Evolutionary conservation across 2,797 vertebrate species (phyloP).

Genomic region (Liasis olivaceus): DNA sequence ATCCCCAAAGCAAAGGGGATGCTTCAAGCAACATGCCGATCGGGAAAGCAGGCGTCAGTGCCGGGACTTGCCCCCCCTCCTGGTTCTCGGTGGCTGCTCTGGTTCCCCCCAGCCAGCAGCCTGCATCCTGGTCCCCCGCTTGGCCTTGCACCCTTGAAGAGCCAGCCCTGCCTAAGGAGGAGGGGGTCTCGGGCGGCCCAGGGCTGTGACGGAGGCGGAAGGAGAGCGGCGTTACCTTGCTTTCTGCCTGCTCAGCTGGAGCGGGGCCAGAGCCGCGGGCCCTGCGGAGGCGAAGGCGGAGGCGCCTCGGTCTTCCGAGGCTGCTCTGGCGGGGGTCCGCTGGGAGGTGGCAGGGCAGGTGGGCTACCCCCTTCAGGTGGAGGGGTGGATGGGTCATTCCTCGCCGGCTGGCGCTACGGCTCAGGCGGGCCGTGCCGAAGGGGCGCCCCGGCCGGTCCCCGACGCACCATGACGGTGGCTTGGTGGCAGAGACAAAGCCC

Average conservation of each 20-base stretch:
- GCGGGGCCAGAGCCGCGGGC: background rate
- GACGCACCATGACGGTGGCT: background rate
- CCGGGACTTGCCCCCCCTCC: background rate
- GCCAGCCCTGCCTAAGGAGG: background rate
- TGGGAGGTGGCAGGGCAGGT: background rate
- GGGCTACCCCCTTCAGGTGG: background rate
- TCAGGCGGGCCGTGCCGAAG: background rate
- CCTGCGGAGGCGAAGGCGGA: background rate
- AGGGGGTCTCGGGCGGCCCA: background rate
- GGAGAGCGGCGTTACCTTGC: background rate
- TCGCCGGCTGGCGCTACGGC: background rate
- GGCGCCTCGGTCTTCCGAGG: background rate
- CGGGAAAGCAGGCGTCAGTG: background rate
- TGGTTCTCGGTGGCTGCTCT: background rate
- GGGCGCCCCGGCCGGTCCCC: background rate
- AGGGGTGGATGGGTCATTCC: background rate
- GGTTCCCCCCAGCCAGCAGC: background rate
- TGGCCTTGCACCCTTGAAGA: accelerated
- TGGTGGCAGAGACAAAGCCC: background rate
- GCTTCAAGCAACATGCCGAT: background rate
- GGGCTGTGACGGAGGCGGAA: background rate
- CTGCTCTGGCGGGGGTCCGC: background rate
- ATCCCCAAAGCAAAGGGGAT: too few relatives aligned
- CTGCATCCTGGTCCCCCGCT: background rate
- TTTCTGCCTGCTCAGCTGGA: background rate